Evolutionary conservation across 2,888 invertebrate genomes (phyloP).

Genomic region (Sacculina carcini): DNA sequence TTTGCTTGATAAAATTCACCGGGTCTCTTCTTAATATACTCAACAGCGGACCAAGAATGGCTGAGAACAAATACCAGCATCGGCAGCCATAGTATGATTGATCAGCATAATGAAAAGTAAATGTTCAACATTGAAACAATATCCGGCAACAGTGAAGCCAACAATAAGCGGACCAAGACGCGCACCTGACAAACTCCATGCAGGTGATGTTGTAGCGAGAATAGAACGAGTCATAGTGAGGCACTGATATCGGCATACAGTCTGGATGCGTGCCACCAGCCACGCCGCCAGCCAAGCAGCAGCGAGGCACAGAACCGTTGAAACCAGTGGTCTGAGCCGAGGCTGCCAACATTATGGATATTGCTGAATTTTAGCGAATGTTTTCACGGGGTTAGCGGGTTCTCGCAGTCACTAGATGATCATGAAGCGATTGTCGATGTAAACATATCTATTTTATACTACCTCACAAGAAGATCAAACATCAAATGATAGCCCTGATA

Average conservation of each 20-base stretch:
- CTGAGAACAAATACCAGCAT: not conserved
- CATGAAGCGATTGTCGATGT: no score
- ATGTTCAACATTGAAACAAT: not conserved
- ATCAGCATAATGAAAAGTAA: not conserved
- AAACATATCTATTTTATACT: no score
- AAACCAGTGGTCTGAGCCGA: constrained; percentile 25
- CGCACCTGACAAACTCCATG: constrained; percentile 42
- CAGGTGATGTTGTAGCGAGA: constrained; percentile 40
- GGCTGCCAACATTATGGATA: constrained; percentile 15
- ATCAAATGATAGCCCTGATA: no score
- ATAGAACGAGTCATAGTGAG: constrained; percentile 41
- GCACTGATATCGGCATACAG: constrained; percentile 52
- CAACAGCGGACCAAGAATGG: not conserved
- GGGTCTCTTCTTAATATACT: no score
- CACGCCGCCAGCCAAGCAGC: constrained; percentile 31
- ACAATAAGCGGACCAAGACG: no score
- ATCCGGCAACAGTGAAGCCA: constrained; percentile 26
- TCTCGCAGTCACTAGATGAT: no score
- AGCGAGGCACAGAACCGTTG: constrained; percentile 48
- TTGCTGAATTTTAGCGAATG: no score
- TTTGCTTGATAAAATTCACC: no score
- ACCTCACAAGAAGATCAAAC: no score
- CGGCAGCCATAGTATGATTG: not conserved
- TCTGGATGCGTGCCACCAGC: constrained; percentile 38
- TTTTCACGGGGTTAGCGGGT: no score